phyloP scores from a whole-genome alignment of 2,888 invertebrate species.

The Eupithecia vulgata region DNA sequence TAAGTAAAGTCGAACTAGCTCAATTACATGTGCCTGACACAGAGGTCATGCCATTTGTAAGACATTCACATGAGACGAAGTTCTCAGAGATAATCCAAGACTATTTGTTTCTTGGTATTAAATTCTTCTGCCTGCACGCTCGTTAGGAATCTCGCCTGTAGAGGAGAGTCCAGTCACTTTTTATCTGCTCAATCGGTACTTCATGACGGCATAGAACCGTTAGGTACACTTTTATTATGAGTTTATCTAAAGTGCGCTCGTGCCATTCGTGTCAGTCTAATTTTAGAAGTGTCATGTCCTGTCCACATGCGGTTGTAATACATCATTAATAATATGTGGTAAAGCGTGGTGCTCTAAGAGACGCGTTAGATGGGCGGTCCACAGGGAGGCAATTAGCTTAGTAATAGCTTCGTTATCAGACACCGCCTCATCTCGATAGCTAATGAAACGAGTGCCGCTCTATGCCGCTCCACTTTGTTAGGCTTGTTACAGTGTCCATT shows the following conservation, averaged over 20 bases:
- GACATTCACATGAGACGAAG: constrained; percentile 18
- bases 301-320: constrained; percentile 43
- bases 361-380: constrained; percentile 56
- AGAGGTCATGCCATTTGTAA: constrained; percentile 38
- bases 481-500: constrained; percentile 47
- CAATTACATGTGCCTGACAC: constrained; percentile 38
- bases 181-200: constrained; percentile 51
- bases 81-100: constrained; percentile 11
- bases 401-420: constrained; percentile 76
- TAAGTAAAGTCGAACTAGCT: constrained; percentile 37
- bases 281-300: constrained; percentile 44
- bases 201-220: constrained; percentile 53
- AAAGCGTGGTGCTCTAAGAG: constrained; percentile 35
- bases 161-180: constrained; percentile 37
- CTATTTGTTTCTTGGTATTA: constrained; percentile 18
- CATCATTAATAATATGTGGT: constrained; percentile 42
- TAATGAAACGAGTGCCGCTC: constrained; percentile 63
- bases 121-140: constrained; percentile 22
- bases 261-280: constrained; percentile 41
- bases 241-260: constrained; percentile 43
- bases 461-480: constrained; percentile 47
- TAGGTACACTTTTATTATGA: constrained; percentile 49
- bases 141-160: constrained; percentile 39
- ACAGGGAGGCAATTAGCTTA: constrained; percentile 66
- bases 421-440: constrained; percentile 64